Evolutionary conservation across 2,888 invertebrate species (phyloP), one percentile per base, ranked within the genome.

Genomic region (Pilophorus perplexus): DNA sequence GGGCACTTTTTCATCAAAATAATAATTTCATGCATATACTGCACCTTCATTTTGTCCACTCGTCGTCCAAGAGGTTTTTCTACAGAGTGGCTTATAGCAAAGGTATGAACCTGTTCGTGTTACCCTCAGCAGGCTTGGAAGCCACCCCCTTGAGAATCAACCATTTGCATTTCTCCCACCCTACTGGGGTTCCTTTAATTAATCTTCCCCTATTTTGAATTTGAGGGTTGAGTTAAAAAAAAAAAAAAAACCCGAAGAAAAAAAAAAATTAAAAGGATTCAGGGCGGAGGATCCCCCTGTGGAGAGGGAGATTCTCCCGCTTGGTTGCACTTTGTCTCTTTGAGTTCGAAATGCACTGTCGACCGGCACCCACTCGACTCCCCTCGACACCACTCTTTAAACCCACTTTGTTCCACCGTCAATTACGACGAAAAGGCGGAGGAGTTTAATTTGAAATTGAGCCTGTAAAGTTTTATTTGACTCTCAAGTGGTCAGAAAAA

Each of bases 361-460:
- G 59, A 38, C 40, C 42, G 42, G 40, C 59, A 42, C 59, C 55
- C 57, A 57, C 57, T 57, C 57, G 28, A 23, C 57, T 42, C n/a
- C 50, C 23, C 50, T 27, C 44, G 6, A 33, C 33, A 6, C 33
- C 6, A n/a, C 48, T 23, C 50, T 52, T 25, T 18, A 52, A 33
- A n/a, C n/a, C 33, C 62, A 46, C 62, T 62, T 62, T 62, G 62
- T 62, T 64, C 42, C 52, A n/a, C 42, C 25, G 50, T 64, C 52
- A 64, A 64, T 64, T 64, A 64, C n/a, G n/a, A 57, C 6, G 33
- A 33, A 22, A 37, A 25, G 50, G n/a, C n/a, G n/a, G n/a, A n/a
- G n/a, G n/a, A n/a, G 37, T 64, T 54, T 64, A 64, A 50, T 64
- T 64, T 37, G 64, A 64, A 64, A 64, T 64, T 42, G 40, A 46